Evolutionary conservation across 1,140 invertebrate genomes (phyloP), one percentile per base, ranked within the genome.

Genomic region (Saxidomus purpurata): DNA sequence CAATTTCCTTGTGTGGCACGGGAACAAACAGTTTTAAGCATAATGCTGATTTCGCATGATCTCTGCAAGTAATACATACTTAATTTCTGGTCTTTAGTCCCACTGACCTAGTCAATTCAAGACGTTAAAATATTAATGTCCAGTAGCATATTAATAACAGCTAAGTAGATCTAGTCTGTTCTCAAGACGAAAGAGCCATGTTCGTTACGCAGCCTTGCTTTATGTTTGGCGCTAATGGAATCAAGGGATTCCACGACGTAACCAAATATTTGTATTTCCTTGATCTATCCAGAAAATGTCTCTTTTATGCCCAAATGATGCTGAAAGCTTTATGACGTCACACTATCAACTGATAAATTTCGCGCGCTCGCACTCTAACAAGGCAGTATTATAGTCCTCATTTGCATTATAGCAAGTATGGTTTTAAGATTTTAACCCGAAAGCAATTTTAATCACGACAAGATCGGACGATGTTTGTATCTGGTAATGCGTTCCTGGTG

Each of bases 251-350:
- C 31, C n/a, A 82, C 40, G 47, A 59, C 71, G 86, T 47, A 88
- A 88, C 86, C 59, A 88, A 88, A 88, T 88, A 88, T 88, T 88
- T 81, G 40, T 36, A 47, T 52, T 88, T 80, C 86, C 86, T 49
- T 81, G 15, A 69, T 36, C n/a, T 74, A 38, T 0, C 38, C 4
- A 43, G 4, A 63, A 49, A 36, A 71, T 55, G 49, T 43, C 43
- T 88, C 31, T 69, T 88, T 88, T 81, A 87, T 49, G 85, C 61
- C 25, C 74, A 28, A 25, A 61, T 80, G 25, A n/a, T 40, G 31
- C 55, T 80, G 59, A 88, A 79, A 88, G 76, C 61, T 3, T 69
- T 6, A 31, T 81, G 86, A 88, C 61, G 61, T 69, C 61, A 79
- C 34, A 13, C 34, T n/a, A 28, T 25, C 43, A 74, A 36, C 36